phyloP scores from a whole-genome alignment of 2,113 vertebrate genomes.

The Colius striatus region DNA sequence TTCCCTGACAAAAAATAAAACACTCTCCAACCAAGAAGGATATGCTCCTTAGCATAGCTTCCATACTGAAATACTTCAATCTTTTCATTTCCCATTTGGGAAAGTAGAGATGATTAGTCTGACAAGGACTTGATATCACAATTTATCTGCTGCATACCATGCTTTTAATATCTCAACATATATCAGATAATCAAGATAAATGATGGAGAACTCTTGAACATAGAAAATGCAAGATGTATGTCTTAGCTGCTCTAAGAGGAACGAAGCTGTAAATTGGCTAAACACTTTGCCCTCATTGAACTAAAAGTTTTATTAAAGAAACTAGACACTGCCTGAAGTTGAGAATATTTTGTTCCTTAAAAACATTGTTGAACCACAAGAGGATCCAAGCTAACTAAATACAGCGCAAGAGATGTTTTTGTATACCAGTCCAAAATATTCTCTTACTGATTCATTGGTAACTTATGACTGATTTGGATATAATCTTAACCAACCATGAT shows the following conservation, averaged over 20 bases:
- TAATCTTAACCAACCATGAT: not conserved
- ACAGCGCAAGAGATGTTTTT: slow-evolving; percentile 38
- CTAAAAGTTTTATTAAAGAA: not conserved
- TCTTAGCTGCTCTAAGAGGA: not conserved
- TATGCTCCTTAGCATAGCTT: not conserved
- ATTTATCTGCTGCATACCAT: not conserved
- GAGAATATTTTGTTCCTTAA: not conserved
- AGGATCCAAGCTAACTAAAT: slow-evolving; percentile 3
- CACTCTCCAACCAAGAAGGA: not conserved
- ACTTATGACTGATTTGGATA: slow-evolving; percentile 42
- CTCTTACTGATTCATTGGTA: slow-evolving; percentile 37
- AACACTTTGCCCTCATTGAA: not conserved
- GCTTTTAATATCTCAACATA: not conserved
- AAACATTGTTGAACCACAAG: slow-evolving; percentile 17
- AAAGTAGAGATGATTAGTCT: not conserved
- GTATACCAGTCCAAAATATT: slow-evolving; percentile 14
- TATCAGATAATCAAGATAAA: not conserved
- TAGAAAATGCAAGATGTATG: not conserved
- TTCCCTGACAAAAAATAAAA: not conserved
- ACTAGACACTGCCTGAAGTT: not conserved
- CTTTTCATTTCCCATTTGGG: not conserved
- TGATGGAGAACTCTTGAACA: not conserved
- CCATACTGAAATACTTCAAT: not conserved
- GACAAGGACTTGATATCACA: not conserved
- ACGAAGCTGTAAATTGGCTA: not conserved